Evolutionary conservation across 2,888 invertebrate species (phyloP).

Genomic region (Ditylenchus weischeri): DNA sequence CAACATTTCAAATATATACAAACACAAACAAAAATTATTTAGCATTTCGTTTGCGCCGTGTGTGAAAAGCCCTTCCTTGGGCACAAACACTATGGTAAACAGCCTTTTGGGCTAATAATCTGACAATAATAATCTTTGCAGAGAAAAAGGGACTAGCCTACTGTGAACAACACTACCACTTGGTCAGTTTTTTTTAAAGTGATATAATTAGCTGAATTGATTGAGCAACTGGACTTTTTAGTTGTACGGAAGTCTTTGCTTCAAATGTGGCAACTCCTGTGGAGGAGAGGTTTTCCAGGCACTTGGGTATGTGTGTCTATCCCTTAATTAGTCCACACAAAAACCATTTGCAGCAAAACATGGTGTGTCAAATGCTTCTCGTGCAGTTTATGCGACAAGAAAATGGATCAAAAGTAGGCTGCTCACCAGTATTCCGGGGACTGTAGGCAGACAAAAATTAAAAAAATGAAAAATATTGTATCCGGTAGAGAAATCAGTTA

Average conservation of each 20-base stretch:
- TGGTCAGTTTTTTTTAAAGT: slow-evolving; percentile 49
- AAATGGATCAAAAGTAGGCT: slow-evolving; percentile 65
- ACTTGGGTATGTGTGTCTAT: slow-evolving; percentile 72
- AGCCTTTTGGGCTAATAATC: too few species aligned
- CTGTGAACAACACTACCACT: slow-evolving; percentile 96
- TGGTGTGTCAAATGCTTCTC: slow-evolving; percentile 99
- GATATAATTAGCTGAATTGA: neutral
- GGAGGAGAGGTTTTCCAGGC: slow-evolving; percentile 90
- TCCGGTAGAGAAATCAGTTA: too few species aligned
- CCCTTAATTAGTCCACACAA: too few species aligned
- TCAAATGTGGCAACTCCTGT: slow-evolving; percentile 96
- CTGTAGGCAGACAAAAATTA: too few species aligned
- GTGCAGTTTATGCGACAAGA: slow-evolving; percentile 91
- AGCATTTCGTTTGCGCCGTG: slow-evolving; percentile 99
- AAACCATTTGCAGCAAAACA: slow-evolving; percentile 62
- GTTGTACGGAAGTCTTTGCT: slow-evolving; percentile 95
- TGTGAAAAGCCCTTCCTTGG: slow-evolving; percentile 99
- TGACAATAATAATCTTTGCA: too few species aligned
- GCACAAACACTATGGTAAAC: slow-evolving; percentile 81
- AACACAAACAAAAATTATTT: slow-evolving; percentile 54
- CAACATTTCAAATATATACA: neutral
- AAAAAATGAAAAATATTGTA: too few species aligned
- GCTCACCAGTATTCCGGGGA: neutral
- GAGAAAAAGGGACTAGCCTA: slow-evolving; percentile 94
- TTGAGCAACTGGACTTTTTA: slow-evolving; percentile 63